Evolutionary conservation across 1,140 invertebrate species (phyloP).

Genomic region (Drosophila santomea): DNA sequence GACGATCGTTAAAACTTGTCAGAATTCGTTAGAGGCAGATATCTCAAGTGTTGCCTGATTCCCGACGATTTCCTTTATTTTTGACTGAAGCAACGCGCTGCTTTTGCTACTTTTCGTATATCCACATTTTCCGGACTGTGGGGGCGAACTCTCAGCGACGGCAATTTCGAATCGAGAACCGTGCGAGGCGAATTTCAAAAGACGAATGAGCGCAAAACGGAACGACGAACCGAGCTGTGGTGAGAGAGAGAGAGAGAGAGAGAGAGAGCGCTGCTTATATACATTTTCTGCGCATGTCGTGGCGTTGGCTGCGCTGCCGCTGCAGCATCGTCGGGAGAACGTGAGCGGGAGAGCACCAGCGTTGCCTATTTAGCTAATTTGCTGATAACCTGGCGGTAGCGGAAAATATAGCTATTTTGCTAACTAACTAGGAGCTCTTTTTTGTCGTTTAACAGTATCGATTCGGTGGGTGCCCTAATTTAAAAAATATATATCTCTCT

Average conservation of each 20-base stretch:
- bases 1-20: background rate
- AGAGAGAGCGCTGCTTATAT: slow-evolving; percentile 44
- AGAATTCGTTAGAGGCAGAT: background rate
- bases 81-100: background rate
- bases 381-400: no score
- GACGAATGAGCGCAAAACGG: slow-evolving; percentile 5
- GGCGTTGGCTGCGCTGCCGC: slow-evolving; percentile 48
- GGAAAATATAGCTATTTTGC: no score
- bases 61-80: slow-evolving; percentile 1
- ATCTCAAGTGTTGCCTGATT: background rate
- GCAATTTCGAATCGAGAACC: background rate
- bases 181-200: slow-evolving; percentile 4
- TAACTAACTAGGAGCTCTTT: no score
- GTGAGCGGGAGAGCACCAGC: slow-evolving; percentile 11
- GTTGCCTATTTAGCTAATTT: no score
- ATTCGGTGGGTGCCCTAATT: no score
- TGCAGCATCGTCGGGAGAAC: slow-evolving; percentile 14
- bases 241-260: slow-evolving; percentile 11
- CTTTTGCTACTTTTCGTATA: slow-evolving; percentile 12
- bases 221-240: slow-evolving; percentile 4
- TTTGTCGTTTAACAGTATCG: no score
- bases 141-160: background rate
- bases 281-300: slow-evolving; percentile 57
- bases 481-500: no score
- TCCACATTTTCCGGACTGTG: slow-evolving; percentile 11